phyloP scores from a whole-genome alignment of 1,140 invertebrate species.

The Dendroctonus valens region DNA sequence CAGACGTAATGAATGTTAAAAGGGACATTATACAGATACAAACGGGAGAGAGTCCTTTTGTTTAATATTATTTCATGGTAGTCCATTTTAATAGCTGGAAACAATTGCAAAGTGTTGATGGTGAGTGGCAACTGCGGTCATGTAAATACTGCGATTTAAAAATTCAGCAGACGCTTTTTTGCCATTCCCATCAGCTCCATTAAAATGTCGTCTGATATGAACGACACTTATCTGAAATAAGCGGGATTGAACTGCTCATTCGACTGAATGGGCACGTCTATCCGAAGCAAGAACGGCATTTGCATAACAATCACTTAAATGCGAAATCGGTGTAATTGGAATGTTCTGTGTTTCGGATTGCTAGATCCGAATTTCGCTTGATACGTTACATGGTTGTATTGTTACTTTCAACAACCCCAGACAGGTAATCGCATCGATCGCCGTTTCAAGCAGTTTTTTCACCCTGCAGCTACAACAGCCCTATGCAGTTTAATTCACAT shows the following conservation, averaged over 20 bases:
- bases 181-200: constrained; percentile 10
- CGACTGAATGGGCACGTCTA: constrained; percentile 12
- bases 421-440: no score
- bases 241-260: constrained; percentile 3
- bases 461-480: no score
- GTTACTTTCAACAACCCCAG: background rate
- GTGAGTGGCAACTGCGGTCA: background rate
- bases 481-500: no score
- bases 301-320: constrained; percentile 26
- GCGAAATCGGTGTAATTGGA: constrained; percentile 23
- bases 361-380: constrained; percentile 5
- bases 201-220: constrained; percentile 9
- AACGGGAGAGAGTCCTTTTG: background rate
- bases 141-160: background rate
- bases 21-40: background rate
- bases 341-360: constrained; percentile 22
- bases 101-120: background rate
- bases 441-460: no score
- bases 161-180: background rate
- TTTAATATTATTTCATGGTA: background rate
- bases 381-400: constrained; percentile 9
- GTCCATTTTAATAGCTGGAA: no score
- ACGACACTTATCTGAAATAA: constrained; percentile 10
- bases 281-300: constrained; percentile 21
- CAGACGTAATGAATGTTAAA: no score